A percentile compares a stretch with the other conserved stretches of the same genome.
These are phyloP conservation scores for Henricia sp. DNA, from an alignment of 53 echinoderm and acorn worm species.

Conservation along the genomic window DNA sequence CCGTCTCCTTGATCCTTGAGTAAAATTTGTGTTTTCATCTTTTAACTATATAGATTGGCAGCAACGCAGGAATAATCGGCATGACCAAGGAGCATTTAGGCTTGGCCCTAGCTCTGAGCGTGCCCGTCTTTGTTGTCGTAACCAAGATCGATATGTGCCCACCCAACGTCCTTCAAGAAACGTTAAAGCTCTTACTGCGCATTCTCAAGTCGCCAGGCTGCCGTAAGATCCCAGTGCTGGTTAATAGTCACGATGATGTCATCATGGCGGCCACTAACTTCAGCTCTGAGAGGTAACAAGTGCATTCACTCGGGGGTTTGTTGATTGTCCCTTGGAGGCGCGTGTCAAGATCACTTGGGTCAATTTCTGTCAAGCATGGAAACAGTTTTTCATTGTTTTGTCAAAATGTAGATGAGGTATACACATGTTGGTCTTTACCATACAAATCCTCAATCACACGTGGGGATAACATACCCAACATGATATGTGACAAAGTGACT, in stretches of 20 bases:
- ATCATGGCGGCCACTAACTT: conserved; percentile 97
- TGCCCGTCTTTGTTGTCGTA: conserved; percentile 97
- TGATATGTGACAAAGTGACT: too few relatives aligned
- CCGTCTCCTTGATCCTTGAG: too few relatives aligned
- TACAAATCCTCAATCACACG: too few relatives aligned
- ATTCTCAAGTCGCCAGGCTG: conserved; percentile 99
- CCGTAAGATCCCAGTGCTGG: conserved; percentile 94
- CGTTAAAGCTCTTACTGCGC: conserved; percentile 88
- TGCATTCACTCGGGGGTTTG: neutral
- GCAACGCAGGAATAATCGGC: conserved; percentile 97
- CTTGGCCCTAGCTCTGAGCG: conserved; percentile 91
- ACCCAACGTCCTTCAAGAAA: conserved; percentile 95
- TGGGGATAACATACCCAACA: too few relatives aligned
- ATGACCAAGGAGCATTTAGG: conserved; percentile 99
- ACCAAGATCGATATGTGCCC: conserved; percentile 99
- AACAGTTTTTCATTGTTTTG: too few relatives aligned
- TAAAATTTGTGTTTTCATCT: neutral
- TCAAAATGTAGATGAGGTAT: too few relatives aligned
- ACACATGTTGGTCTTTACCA: too few relatives aligned
- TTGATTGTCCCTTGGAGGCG: too few relatives aligned
- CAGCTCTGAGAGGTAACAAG: conserved; percentile 92
- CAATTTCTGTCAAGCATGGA: too few relatives aligned
- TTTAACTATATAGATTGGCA: conserved; percentile 74
- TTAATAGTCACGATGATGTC: conserved; percentile 95
- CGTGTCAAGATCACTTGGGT: too few relatives aligned